Conservation (phyloP, 37 sponge, comb jelly and placozoan genomes). For the Spongia lamella region DNA sequence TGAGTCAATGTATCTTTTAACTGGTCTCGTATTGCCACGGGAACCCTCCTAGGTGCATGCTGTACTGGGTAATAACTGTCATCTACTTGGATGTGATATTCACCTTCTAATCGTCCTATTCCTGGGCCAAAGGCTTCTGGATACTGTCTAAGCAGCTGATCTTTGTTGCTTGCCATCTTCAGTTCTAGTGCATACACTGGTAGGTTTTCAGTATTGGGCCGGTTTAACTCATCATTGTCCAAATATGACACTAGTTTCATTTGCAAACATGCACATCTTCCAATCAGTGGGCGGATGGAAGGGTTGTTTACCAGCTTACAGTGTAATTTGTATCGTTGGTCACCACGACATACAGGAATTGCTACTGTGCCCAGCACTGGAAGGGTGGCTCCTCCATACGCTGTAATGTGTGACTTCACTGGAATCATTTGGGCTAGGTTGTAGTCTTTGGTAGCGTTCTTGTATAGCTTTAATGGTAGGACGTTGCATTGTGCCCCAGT, state of each 20-base stretch:
- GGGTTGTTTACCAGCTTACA: conserved; percentile 18
- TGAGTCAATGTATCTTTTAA: conserved; percentile 7
- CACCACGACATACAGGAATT: conserved; percentile 12
- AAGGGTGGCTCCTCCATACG: conserved; percentile 30
- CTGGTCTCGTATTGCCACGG: conserved; percentile 31
- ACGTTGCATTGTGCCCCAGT: conserved; percentile 54
- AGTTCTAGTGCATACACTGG: not conserved
- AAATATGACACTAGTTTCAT: conserved; percentile 29
- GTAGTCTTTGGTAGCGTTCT: conserved; percentile 25
- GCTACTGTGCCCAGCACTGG: conserved; percentile 30
- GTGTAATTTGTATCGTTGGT: conserved; percentile 1
- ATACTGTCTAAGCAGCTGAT: conserved; percentile 3
- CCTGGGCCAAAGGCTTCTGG: conserved; percentile 12
- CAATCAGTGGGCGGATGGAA: conserved; percentile 20
- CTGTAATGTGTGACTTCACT: not conserved
- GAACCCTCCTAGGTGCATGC: conserved; percentile 28
- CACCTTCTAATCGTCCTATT: conserved; percentile 19
- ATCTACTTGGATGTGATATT: conserved; percentile 32
- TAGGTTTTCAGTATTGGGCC: not conserved
- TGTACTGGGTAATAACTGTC: conserved; percentile 7
- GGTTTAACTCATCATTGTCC: conserved; percentile 24
- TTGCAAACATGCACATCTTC: conserved; percentile 20
- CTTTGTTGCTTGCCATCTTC: not conserved
- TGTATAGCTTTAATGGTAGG: conserved; percentile 24
- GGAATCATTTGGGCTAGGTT: conserved; percentile 5